Base-by-base conservation (phyloP, 2,113 vertebrate species). In the Ciconia boyciana region DNA sequence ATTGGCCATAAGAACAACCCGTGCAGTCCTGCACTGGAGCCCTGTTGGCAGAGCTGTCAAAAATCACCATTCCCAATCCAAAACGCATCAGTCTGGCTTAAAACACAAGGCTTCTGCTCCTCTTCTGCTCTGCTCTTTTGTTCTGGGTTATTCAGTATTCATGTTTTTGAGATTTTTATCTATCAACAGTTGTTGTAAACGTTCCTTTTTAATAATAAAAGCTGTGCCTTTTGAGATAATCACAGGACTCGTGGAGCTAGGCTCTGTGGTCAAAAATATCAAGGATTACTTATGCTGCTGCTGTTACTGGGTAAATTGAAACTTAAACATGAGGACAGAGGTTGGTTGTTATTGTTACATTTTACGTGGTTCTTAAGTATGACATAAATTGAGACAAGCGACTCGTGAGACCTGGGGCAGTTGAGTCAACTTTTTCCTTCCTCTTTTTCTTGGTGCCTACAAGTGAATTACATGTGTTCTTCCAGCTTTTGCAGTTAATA, bases 1-100 rank as follows among this genome's bases (percentile, higher is more conserved):
- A 46, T 41, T 1, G 1, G 25, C 54, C 8, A 11, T 48, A 36
- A 68, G 74, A 79, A 11, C 39, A 64, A 16, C 8, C 43, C 3
- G 0, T 81, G 44, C 0, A 0, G 20, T 60, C n/a, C 32, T 74
- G 22, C 0, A 0, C 39, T 55, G 49, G 24, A 89, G 25, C 49
- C 60, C 36, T 10, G 26, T 9, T 69, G 49, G 19, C 68, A 66
- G 29, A 55, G 32, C 46, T 7, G 6, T 90, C 6, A 7, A 81
- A 89, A 89, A 34, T 81, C 48, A 29, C 57, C 32, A 13, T 92
- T 94, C 31, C 10, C 8, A 22, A 43, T 78, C 28, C 13, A 72
- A 80, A 94, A 79, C 11, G 2, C 66, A 51, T 55, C 58, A 25
- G 18, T 76, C 21, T 72, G 52, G 24, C 39, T 82, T 91, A 20